Percentiles rank a stretch among this genome's conserved stretches.
phyloP scores from a whole-genome alignment of 2,797 vertebrate species.

The Poeciliopsis presidionis region DNA sequence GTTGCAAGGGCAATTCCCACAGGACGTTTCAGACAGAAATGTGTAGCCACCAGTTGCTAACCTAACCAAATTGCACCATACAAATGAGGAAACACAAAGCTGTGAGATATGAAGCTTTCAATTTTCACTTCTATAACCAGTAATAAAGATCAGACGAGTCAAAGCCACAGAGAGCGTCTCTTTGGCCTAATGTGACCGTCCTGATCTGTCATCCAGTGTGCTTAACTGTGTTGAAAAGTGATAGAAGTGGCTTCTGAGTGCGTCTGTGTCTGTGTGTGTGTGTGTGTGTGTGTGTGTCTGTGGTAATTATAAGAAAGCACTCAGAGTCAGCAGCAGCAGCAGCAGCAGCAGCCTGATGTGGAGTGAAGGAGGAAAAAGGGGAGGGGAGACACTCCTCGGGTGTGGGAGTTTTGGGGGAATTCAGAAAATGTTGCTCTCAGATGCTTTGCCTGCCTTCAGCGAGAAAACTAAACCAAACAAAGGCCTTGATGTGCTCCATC shows the following conservation, averaged over 20 bases:
- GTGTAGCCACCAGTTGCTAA: background rate
- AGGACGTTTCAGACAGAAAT: background rate
- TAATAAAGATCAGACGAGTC: background rate
- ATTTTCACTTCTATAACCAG: background rate
- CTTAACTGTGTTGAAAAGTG: background rate
- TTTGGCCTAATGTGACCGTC: slow-evolving; percentile 30
- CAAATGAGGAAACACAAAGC: background rate
- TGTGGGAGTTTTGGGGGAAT: slow-evolving; percentile 85
- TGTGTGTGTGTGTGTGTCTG: background rate
- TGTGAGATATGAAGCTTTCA: background rate
- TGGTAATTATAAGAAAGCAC: slow-evolving; percentile 56
- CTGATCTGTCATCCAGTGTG: slow-evolving; percentile 12
- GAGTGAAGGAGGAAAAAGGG: slow-evolving; percentile 22
- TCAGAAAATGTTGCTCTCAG: slow-evolving; percentile 82
- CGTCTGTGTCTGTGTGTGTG: background rate
- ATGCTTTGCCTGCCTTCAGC: slow-evolving; percentile 37
- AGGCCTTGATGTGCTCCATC: slow-evolving; percentile 22
- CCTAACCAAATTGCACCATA: background rate
- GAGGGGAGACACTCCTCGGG: slow-evolving; percentile 42
- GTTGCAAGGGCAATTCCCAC: background rate
- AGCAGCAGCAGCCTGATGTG: slow-evolving; percentile 39
- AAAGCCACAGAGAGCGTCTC: background rate
- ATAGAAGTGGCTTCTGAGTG: background rate
- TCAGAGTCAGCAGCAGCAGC: slow-evolving; percentile 19
- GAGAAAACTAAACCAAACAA: slow-evolving; percentile 34